Evolutionary conservation across 2,888 invertebrate genomes (phyloP).

Genomic region (Melanchra persicariae): DNA sequence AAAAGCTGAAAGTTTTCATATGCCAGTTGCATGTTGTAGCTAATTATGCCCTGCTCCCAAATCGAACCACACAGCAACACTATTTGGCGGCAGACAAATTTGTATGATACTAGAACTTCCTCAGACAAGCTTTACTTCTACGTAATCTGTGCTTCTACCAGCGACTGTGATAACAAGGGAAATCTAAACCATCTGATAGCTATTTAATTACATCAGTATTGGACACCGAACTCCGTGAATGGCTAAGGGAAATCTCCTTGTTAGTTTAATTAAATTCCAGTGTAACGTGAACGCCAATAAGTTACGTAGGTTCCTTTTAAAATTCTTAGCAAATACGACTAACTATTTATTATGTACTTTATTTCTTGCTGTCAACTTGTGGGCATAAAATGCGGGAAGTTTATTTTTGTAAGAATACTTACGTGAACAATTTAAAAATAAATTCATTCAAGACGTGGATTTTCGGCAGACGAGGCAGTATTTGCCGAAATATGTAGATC

Average conservation of each 20-base stretch:
- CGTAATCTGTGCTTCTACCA: background rate
- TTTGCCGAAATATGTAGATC: background rate
- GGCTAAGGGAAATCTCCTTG: constrained; percentile 54
- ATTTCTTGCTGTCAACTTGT: constrained; percentile 26
- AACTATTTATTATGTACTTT: constrained; percentile 40
- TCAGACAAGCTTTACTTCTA: background rate
- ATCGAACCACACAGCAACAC: background rate
- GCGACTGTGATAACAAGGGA: constrained; percentile 14
- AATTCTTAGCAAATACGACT: constrained; percentile 43
- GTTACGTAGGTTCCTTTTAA: constrained; percentile 48
- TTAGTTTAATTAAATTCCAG: constrained; percentile 67
- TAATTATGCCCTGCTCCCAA: too few relatives aligned
- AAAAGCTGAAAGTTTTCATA: background rate
- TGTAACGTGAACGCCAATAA: constrained; percentile 47
- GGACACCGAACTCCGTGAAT: constrained; percentile 50
- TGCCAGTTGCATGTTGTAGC: background rate
- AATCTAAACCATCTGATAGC: constrained; percentile 47
- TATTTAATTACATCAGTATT: constrained; percentile 57
- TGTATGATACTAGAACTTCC: background rate
- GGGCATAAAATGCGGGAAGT: constrained; percentile 12
- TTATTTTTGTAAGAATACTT: constrained; percentile 25
- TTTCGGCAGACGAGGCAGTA: background rate
- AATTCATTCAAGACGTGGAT: constrained; percentile 14
- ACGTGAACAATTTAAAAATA: constrained; percentile 30
- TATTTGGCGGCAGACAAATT: too few relatives aligned